A percentile compares a stretch with the other conserved stretches of the same genome.
These are phyloP conservation scores for Sisyra terminalis DNA, from an alignment of 2,888 invertebrate species.

Conservation along the genomic window DNA sequence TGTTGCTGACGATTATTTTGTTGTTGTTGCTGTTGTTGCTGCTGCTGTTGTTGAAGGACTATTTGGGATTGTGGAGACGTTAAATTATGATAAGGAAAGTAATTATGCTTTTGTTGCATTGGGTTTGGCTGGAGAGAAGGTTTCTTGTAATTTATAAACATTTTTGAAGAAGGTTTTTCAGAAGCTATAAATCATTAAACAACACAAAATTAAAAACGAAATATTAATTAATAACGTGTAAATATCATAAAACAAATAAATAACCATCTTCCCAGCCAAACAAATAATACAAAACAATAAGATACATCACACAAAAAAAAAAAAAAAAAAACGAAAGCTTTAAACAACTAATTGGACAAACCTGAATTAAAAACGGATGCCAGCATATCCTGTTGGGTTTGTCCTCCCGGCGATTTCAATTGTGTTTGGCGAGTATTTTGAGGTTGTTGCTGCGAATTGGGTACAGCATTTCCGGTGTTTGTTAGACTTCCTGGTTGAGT, in stretches of 20 bases:
- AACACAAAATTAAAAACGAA: not conserved
- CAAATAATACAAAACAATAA: not conserved
- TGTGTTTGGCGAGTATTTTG: slow-evolving; percentile 28
- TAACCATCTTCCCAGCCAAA: not conserved
- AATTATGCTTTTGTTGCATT: slow-evolving; percentile 30
- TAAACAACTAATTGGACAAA: slow-evolving; percentile 16
- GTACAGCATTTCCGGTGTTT: slow-evolving; percentile 21
- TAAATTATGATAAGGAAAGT: slow-evolving; percentile 27
- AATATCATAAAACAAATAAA: not conserved
- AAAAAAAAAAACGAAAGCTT: not conserved
- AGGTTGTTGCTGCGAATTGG: slow-evolving; percentile 19
- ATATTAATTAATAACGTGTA: not conserved
- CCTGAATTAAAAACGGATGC: slow-evolving; percentile 39
- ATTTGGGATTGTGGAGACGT: slow-evolving; percentile 5
- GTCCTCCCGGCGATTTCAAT: slow-evolving; percentile 36
- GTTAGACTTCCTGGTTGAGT: slow-evolving; percentile 29
- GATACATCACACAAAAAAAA: not conserved
- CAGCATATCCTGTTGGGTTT: slow-evolving; percentile 29
- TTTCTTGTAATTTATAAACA: slow-evolving; percentile 32
- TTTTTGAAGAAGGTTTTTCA: slow-evolving; percentile 40
- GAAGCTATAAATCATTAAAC: slow-evolving; percentile 23
- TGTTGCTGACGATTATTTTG: slow-evolving; percentile 7
- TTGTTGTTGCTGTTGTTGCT: slow-evolving; percentile 22
- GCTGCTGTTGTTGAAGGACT: slow-evolving; percentile 18
- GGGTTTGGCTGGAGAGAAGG: slow-evolving; percentile 37